Conservation (phyloP, 2,113 vertebrate genomes). For the Elaphurus davidianus region DNA sequence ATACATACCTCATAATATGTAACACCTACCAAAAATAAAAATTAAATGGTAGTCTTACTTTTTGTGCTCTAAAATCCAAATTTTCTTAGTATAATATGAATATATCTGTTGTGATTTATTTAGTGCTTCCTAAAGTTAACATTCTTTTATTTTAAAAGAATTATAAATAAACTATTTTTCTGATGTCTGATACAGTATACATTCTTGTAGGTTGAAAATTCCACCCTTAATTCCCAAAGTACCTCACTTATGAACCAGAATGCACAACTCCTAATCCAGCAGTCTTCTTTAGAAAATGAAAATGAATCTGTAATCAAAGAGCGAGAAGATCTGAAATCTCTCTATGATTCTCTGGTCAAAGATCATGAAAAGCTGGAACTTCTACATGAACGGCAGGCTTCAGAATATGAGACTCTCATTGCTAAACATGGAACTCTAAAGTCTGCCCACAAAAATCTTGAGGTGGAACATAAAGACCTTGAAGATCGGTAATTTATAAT, state of each 20-base stretch:
- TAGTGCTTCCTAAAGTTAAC: constrained; percentile 12
- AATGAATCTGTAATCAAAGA: constrained; percentile 89
- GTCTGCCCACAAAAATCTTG: constrained; percentile 92
- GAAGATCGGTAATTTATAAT: constrained; percentile 90
- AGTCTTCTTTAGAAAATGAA: constrained; percentile 92
- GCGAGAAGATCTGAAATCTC: constrained; percentile 91
- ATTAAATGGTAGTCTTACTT: neutral
- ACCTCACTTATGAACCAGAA: constrained; percentile 96
- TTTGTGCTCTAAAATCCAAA: neutral
- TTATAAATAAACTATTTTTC: constrained; percentile 10
- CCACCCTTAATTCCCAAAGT: constrained; percentile 93
- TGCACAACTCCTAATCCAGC: constrained; percentile 92
- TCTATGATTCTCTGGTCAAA: constrained; percentile 93
- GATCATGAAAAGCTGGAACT: constrained; percentile 96
- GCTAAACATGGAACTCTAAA: constrained; percentile 94
- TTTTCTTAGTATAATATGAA: neutral
- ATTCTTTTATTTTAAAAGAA: constrained; percentile 7
- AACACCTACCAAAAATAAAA: constrained; percentile 11
- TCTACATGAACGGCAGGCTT: constrained; percentile 94
- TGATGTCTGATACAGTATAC: neutral
- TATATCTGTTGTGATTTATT: neutral
- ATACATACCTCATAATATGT: neutral
- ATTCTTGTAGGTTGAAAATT: constrained; percentile 92
- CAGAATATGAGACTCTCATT: constrained; percentile 94
- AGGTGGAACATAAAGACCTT: constrained; percentile 93